Evolutionary conservation across 2,888 invertebrate species (phyloP).

Genomic region (Spilarctia lutea): DNA sequence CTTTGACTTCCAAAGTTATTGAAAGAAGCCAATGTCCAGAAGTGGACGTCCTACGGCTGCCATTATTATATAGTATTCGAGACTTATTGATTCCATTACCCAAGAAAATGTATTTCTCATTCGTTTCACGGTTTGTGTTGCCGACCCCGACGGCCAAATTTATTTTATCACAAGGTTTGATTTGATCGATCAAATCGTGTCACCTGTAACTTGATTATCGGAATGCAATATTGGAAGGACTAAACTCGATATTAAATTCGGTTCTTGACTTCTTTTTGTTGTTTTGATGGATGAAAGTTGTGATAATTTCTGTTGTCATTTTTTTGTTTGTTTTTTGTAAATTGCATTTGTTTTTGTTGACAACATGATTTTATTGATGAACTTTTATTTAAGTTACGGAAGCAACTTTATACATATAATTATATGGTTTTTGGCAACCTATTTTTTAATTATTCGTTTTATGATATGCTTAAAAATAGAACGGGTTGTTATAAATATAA

Average conservation of each 20-base stretch:
- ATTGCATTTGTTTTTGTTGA: background rate
- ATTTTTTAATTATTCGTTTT: too few species aligned
- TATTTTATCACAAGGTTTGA: constrained; percentile 19
- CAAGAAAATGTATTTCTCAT: background rate
- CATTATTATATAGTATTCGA: background rate
- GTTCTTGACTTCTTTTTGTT: constrained; percentile 15
- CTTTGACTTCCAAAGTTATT: constrained; percentile 27
- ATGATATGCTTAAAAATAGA: too few species aligned
- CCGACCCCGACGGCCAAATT: constrained; percentile 11
- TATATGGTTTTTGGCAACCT: too few species aligned
- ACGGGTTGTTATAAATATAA: too few species aligned
- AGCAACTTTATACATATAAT: too few species aligned
- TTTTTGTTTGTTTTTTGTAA: background rate
- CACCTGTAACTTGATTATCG: constrained; percentile 27
- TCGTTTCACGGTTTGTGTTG: background rate
- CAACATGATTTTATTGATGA: too few species aligned
- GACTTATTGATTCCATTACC: constrained; percentile 1
- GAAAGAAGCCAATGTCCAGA: constrained; percentile 18
- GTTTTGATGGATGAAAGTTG: constrained; percentile 1
- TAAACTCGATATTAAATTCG: constrained; percentile 16
- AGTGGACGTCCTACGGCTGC: background rate
- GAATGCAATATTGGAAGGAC: constrained; percentile 20
- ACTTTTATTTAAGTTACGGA: too few species aligned
- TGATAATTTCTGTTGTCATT: background rate
- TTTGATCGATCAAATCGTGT: constrained; percentile 34